Conservation (phyloP, 1,140 invertebrate species). For the Gonatopus flavifemur region DNA sequence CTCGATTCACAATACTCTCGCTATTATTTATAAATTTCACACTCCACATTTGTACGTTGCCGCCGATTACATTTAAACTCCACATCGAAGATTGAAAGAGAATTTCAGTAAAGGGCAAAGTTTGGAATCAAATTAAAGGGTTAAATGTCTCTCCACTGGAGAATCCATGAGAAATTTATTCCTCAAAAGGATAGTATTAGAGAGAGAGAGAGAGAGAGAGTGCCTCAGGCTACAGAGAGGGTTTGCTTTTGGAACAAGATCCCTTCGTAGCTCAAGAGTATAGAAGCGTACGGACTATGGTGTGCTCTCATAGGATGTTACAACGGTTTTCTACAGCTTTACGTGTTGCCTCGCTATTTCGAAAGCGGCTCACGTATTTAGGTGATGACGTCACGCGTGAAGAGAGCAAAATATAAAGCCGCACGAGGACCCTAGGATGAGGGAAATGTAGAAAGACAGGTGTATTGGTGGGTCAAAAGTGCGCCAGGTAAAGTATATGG, state of each 20-base stretch:
- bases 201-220: too few relatives aligned
- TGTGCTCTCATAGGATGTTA: slow-evolving; percentile 25
- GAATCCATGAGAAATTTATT: slow-evolving; percentile 15
- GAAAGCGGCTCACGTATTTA: slow-evolving; percentile 53
- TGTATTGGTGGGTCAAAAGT: slow-evolving; percentile 15
- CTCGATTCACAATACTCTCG: too few relatives aligned
- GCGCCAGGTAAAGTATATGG: slow-evolving; percentile 31
- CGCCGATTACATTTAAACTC: too few relatives aligned
- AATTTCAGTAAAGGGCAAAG: too few relatives aligned
- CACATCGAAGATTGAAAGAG: too few relatives aligned
- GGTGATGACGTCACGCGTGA: slow-evolving; percentile 58
- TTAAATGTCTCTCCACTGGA: neutral
- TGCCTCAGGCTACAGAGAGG: too few relatives aligned
- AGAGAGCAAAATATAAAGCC: slow-evolving; percentile 55
- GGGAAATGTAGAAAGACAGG: slow-evolving; percentile 8
- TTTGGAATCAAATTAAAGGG: neutral
- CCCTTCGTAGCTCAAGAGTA: slow-evolving; percentile 16
- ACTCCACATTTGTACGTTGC: too few relatives aligned
- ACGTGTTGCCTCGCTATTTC: slow-evolving; percentile 31
- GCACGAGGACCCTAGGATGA: slow-evolving; percentile 32
- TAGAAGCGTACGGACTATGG: too few relatives aligned
- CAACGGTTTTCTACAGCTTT: slow-evolving; percentile 17
- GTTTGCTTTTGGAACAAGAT: slow-evolving; percentile 18
- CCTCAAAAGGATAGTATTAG: neutral
- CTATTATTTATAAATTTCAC: too few relatives aligned